A percentile compares a stretch with the other conserved stretches of the same genome.
Evolutionary conservation across 2,888 invertebrate genomes (phyloP).

Genomic region (Zeuzera pyrina): DNA sequence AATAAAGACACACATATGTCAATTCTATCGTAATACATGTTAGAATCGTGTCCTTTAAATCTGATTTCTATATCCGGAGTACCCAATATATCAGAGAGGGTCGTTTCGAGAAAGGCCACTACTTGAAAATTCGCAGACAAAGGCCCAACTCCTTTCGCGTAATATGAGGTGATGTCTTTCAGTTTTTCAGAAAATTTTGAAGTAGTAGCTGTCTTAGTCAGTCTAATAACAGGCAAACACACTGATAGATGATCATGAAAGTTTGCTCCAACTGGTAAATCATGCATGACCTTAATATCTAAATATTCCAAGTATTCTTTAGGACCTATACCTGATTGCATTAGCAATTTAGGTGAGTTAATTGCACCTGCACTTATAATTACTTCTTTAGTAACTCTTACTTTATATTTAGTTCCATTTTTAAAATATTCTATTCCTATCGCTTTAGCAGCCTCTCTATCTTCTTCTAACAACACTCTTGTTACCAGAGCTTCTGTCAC

Average conservation of each 20-base stretch:
- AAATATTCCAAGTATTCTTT: conserved; percentile 60
- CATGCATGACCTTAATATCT: conserved; percentile 38
- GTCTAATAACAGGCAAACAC: conserved; percentile 54
- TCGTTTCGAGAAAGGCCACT: conserved; percentile 50
- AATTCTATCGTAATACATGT: conserved; percentile 61
- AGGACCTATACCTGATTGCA: conserved; percentile 63
- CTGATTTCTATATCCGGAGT: conserved; percentile 60
- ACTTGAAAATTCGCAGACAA: conserved; percentile 63
- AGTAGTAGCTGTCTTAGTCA: conserved; percentile 45
- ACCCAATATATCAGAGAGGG: conserved; percentile 46
- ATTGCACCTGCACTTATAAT: conserved; percentile 57
- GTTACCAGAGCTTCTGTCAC: conserved; percentile 55
- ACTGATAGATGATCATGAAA: conserved; percentile 64
- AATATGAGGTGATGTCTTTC: conserved; percentile 56
- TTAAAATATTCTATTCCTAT: conserved; percentile 49
- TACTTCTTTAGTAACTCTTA: conserved; percentile 46
- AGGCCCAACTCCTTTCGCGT: conserved; percentile 52
- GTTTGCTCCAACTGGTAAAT: conserved; percentile 58
- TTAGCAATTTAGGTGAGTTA: conserved; percentile 55
- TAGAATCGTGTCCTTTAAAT: conserved; percentile 59
- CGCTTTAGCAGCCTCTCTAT: conserved; percentile 30
- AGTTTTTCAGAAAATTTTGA: conserved; percentile 50
- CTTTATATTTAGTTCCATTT: conserved; percentile 49
- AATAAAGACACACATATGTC: conserved; percentile 56
- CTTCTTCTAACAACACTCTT: conserved; percentile 39